These are phyloP conservation scores for Xenentodon cancila DNA, from an alignment of 2,797 vertebrate genomes.

Conservation along the genomic window DNA sequence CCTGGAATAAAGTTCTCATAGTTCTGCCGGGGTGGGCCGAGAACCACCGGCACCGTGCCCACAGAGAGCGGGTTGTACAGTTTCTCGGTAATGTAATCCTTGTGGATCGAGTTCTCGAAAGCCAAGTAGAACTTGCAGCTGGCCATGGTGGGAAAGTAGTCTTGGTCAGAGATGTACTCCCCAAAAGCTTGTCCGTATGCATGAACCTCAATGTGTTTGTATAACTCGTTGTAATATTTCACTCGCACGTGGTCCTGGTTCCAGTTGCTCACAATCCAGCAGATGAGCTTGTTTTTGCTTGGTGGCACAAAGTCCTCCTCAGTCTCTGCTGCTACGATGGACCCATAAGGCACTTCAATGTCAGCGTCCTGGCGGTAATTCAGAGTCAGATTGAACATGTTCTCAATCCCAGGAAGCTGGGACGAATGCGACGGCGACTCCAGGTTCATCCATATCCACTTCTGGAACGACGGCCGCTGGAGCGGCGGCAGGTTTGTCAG, in stretches of 20 bases:
- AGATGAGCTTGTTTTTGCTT: constrained; percentile 93
- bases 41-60: constrained; percentile 93
- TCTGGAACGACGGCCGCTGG: constrained; percentile 93
- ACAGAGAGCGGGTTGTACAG: constrained; percentile 95
- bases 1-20: constrained; percentile 97
- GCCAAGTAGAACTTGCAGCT: constrained; percentile 97
- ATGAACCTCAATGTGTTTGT: constrained; percentile 96
- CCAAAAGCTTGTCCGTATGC: constrained; percentile 95
- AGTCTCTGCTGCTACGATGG: constrained; percentile 85
- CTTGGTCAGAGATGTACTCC: constrained; percentile 92
- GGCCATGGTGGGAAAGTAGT: constrained; percentile 93
- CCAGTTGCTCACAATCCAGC: constrained; percentile 99
- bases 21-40: constrained; percentile 93
- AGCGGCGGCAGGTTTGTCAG: constrained; percentile 92
- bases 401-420: constrained; percentile 92
- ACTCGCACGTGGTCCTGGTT: constrained; percentile 94
- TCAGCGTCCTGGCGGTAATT: constrained; percentile 97
- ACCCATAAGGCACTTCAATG: constrained; percentile 97
- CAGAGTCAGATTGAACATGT: constrained; percentile 95
- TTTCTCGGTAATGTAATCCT: constrained; percentile 99
- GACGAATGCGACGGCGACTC: constrained; percentile 96
- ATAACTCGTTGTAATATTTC: constrained; percentile 97
- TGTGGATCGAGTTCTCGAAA: constrained; percentile 98
- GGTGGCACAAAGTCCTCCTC: constrained; percentile 91
- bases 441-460: constrained; percentile 99